Base-by-base conservation (phyloP, 2,797 vertebrate species). In the Danionella dracula region DNA sequence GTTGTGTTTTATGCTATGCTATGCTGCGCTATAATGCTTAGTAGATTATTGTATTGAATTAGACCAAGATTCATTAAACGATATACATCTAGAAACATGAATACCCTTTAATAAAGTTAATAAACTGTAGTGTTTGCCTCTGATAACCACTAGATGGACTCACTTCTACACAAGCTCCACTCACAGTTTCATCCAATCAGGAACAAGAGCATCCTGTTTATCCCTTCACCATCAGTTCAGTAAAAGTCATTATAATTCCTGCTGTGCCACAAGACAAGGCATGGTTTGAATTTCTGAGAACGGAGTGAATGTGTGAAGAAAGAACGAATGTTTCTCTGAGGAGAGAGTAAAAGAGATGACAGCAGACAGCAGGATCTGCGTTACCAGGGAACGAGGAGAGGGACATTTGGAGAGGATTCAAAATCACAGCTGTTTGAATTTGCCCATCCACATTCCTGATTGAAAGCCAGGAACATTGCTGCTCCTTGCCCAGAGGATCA, bases 361-460 rank as follows among this genome's bases (percentile, higher is more conserved):
- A 65, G 62, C 62, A 65, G 62, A 45, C 32, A 9, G 23, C 50
- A n/a, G 62, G 62, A 29, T 59, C 65, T 19, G 19, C 4, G 55
- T 57, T 58, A 49, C 55, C 59, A 50, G 31, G 31, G 44, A 61
- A 53, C 20, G 20, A 16, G 44, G 23, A 40, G 23, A 40, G 37
- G 37, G 48, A 32, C 40, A 48, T 48, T 48, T 57, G 46, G 54
- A 59, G 35, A 69, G 64, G 65, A 62, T 31, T 71, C 70, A 70
- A 46, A 62, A 41, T 64, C 63, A 53, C 85, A 86, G 82, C 84
- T 86, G 86, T 81, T 78, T 31, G 71, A 79, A 81, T 85, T 86
- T 87, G 83, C 76, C 73, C 41, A 60, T 50, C 60, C 27, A 71
- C 60, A 80, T 83, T 82, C 75, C 77, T 81, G 81, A 81, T 42